Base-by-base conservation (phyloP, 2,113 vertebrate genomes). In the Macroglossus sobrinus region DNA sequence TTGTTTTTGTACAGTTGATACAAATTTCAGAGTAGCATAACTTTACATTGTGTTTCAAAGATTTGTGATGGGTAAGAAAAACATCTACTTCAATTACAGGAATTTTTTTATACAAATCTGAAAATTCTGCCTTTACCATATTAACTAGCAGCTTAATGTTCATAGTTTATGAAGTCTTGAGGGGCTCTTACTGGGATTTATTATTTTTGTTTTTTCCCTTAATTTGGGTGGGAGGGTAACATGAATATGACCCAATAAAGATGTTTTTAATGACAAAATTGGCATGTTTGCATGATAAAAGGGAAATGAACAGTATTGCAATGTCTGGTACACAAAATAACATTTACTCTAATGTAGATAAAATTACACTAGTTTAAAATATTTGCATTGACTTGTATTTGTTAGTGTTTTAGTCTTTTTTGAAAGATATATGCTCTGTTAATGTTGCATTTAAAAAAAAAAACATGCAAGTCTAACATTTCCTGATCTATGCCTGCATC, bases 301-400 rank as follows among this genome's bases (percentile, higher is more conserved):
- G 50, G 93, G 91, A 98, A 98, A 98, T 98, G 98, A 99, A 98
- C 98, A 99, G 98, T 98, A 98, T 98, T 99, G 98, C 98, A 98
- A 98, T 97, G 98, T 98, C 96, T 97, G 98, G 98, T 98, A 88
- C 98, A 97, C 96, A 98, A 97, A 98, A 96, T 98, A 98, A 98
- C 98, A 98, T 98, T 98, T 98, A 98, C 97, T 97, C 98, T 97
- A 97, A 98, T 98, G 98, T 99, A 98, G 98, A 99, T 98, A 98
- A 97, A 98, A 98, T 98, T 98, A 98, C 98, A 98, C 97, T 98
- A 99, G 98, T 98, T 98, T 98, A 98, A 98, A 98, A 98, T 98
- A 98, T 87, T 98, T 99, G 98, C 98, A 98, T 98, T 97, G 97
- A 98, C 98, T 98, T 98, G 98, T 99, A 98, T 98, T 98, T 99